phyloP scores from a whole-genome alignment of 2,113 vertebrate species.

The Nycticebus coucang region DNA sequence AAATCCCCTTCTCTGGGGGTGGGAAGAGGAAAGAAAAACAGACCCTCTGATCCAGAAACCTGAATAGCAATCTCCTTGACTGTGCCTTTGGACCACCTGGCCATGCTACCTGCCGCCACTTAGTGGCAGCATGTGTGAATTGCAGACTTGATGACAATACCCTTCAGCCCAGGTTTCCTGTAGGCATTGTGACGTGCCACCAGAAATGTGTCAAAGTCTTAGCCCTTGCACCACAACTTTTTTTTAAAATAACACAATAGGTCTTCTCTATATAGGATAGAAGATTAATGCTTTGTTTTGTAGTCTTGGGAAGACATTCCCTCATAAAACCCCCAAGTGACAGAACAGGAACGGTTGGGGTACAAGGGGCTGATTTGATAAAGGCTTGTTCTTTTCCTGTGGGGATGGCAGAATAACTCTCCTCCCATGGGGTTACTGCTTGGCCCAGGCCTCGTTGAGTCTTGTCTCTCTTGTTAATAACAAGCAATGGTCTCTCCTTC shows the following conservation, averaged over 20 bases:
- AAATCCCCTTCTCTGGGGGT: background rate
- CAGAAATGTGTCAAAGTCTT: background rate
- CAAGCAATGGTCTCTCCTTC: background rate
- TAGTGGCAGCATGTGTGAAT: background rate
- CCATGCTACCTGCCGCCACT: background rate
- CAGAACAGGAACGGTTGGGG: background rate
- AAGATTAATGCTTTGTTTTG: background rate
- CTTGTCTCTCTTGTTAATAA: background rate
- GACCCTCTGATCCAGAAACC: background rate
- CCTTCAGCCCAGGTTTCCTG: background rate
- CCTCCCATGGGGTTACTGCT: background rate
- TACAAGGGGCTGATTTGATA: background rate
- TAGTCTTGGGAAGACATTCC: background rate
- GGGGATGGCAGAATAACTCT: background rate
- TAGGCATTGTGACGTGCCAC: background rate
- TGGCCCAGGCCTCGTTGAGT: background rate
- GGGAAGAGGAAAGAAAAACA: background rate
- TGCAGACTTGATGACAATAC: background rate
- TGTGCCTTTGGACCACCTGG: rapidly evolving
- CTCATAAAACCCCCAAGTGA: background rate
- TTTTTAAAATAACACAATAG: background rate
- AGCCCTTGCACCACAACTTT: background rate
- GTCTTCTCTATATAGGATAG: background rate
- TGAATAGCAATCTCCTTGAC: rapidly evolving
- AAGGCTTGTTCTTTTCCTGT: background rate